Base-by-base conservation (phyloP, 2,797 vertebrate species). In the Leuciscus waleckii region DNA sequence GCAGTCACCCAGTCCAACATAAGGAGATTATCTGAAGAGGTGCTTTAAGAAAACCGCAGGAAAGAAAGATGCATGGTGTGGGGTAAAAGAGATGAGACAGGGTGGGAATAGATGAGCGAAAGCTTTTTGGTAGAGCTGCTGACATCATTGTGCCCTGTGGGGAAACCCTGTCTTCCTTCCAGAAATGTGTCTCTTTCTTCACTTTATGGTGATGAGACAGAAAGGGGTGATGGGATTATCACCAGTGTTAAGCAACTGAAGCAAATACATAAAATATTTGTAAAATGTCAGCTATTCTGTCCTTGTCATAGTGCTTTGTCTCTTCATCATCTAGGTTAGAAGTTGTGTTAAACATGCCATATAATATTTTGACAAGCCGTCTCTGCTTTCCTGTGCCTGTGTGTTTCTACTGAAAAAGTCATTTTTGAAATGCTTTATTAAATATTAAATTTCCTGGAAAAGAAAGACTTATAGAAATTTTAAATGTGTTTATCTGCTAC, bases 21-120 rank as follows among this genome's bases (percentile, higher is more conserved):
- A 79, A 84, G 61, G 51, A 81, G 77, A 80, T 87, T 87, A 88
- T 85, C 78, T 90, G 87, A 58, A 81, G 80, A 83, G 90, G 86
- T 81, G 37, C 82, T 88, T 87, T 87, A 49, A 88, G 82, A 73
- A 58, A 74, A 65, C 74, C 67, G 54, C 67, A 56, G 63, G 32
- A 14, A 69, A 61, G 35, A 76, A 13, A 35, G 80, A 63, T 76
- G 58, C 56, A 51, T 67, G 49, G 32, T 54, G 61, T 67, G 13
- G 23, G 49, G n/a, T 63, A 54, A 37, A 61, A 65, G 35, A 23
- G 41, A 65, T 68, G 21, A 35, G 32, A 77, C 21, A 74, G 29
- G 65, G 21, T 69, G 56, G 80, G 41, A 43, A 85, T 84, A 83
- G 56, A 77, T 39, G 74, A 70, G 32, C 2, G 4, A 58, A 75